Evolutionary conservation across 2,888 invertebrate genomes (phyloP), one percentile per base, ranked within the genome.

Genomic region (Sturmia bella): DNA sequence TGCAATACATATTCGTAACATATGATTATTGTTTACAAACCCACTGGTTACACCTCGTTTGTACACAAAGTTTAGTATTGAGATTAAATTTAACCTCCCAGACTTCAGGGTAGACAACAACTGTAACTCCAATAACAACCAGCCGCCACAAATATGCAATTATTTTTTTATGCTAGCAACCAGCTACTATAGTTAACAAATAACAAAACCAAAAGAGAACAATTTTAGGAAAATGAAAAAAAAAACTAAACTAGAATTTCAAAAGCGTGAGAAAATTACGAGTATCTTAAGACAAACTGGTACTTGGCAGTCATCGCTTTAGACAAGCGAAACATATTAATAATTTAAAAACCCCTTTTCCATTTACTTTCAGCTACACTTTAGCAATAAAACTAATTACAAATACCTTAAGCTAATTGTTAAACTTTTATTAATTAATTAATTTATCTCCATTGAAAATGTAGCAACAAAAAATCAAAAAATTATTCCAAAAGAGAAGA

Each of bases 101-200:
- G 82, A 82, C 82, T 82, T 82, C 82, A 82, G 82, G 82, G 82
- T 82, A 70, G 82, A 82, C 82, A 77, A 82, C 82, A 77, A 72
- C 45, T 66, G 41, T 17, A 39, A 37, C 45, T 45, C 12, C 41
- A 64, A 15, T 17, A 19, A 2, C 13, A 39, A 5, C 19, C 9
- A 57, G 37, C 24, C 54, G 52, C 19, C 41, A 32, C 32, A 48
- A 61, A 64, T 64, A 64, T 72, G 59, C 57, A 57, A 79, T 43
- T 73, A 64, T 61, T 69, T n/a, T n/a, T n/a, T 27, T 54, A 15
- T 57, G 43, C 48, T 7, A 68, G 50, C 43, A 66, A 66, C 52
- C 59, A 61, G 59, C 59, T 64, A 64, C 50, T 70, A 32, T 64
- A 24, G 41, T 39, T 64, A 37, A 41, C 61, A 41, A 41, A 37